These are phyloP conservation scores for Vollenhovia emeryi DNA, from an alignment of 1,140 invertebrate species.

Conservation along the genomic window DNA sequence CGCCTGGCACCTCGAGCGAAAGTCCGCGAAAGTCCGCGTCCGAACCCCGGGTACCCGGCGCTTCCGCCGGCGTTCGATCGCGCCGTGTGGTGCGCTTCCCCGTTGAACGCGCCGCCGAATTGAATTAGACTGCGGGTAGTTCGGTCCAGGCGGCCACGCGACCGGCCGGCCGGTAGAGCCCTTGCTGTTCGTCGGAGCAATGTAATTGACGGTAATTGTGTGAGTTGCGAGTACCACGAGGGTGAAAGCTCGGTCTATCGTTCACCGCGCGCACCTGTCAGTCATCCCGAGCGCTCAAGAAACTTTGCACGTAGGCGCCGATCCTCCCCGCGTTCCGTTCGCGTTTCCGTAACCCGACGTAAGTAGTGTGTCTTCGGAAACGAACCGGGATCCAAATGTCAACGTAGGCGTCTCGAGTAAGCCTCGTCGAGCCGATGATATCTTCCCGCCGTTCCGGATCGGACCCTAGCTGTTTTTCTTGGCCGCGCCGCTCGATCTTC, in stretches of 20 bases:
- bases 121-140: background rate
- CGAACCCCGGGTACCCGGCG: too few species aligned
- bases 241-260: constrained; percentile 11
- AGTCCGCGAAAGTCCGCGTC: too few species aligned
- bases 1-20: background rate
- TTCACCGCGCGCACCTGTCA: background rate
- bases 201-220: constrained; percentile 13
- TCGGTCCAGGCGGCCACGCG: background rate
- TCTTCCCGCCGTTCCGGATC: background rate
- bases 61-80: too few species aligned
- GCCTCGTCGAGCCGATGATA: background rate
- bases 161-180: background rate
- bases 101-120: background rate
- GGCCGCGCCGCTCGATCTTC: background rate
- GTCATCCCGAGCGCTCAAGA: background rate
- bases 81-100: background rate
- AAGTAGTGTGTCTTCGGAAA: constrained; percentile 2
- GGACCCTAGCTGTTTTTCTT: constrained; percentile 17
- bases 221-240: background rate
- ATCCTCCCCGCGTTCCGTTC: background rate
- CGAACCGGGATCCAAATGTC: background rate
- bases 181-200: background rate
- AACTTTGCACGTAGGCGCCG: background rate
- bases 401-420: background rate
- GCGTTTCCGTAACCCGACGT: background rate